A percentile compares a stretch with the other conserved stretches of the same genome.
These are phyloP conservation scores for Fulmarus glacialis DNA, from an alignment of 2,113 vertebrate genomes.

Conservation along the genomic window DNA sequence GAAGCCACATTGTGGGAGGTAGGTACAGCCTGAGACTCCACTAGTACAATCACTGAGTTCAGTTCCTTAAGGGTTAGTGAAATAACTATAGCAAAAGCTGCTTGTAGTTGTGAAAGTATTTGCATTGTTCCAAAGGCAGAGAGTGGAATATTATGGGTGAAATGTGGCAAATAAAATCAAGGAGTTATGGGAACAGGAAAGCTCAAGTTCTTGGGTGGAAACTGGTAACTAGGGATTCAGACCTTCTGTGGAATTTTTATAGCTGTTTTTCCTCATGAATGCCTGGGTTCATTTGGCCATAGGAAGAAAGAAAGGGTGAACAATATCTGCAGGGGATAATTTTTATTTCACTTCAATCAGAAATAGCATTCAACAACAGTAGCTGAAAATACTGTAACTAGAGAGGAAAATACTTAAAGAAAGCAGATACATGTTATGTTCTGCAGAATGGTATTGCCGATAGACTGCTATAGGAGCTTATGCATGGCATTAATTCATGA, in stretches of 20 bases:
- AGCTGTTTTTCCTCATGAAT: neutral
- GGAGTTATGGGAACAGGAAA: neutral
- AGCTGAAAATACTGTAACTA: neutral
- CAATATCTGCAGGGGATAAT: neutral
- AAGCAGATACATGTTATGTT: neutral
- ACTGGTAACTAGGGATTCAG: neutral
- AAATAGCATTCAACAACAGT: neutral
- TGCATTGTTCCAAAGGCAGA: neutral
- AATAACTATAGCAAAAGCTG: neutral
- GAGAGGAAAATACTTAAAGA: neutral
- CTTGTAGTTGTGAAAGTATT: neutral
- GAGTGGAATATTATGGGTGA: neutral
- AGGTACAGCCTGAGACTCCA: neutral
- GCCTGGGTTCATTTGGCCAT: neutral
- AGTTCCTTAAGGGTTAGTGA: neutral
- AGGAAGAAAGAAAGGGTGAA: neutral
- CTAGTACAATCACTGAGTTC: accelerated
- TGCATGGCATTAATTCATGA: neutral
- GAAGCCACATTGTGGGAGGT: neutral
- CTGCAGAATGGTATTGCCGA: neutral
- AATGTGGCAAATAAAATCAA: neutral
- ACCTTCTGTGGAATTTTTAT: neutral
- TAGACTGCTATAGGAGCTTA: neutral
- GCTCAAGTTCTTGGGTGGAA: neutral
- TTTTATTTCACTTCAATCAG: neutral